Conservation (phyloP, 2,797 vertebrate species). For the Erethizon dorsatum region DNA sequence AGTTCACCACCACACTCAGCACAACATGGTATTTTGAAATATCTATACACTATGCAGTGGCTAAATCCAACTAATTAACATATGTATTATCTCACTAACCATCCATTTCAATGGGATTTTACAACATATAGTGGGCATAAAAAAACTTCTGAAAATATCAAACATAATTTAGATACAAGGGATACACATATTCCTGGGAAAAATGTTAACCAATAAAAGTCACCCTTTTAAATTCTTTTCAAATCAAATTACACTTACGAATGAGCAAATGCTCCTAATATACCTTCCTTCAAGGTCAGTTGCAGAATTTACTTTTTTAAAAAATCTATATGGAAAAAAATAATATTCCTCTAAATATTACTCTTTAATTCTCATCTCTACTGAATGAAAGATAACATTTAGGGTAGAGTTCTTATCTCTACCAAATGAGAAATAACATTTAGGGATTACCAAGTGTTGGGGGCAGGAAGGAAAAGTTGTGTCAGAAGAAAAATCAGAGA, state of each 20-base stretch:
- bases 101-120: neutral
- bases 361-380: neutral
- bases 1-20: neutral
- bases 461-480: fast-evolving
- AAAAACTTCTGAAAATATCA: conserved; percentile 24
- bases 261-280: neutral
- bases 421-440: neutral
- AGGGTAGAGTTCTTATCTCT: neutral
- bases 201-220: neutral
- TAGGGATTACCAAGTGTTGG: neutral
- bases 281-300: neutral
- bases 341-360: neutral
- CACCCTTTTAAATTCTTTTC: neutral
- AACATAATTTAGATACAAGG: conserved; percentile 39
- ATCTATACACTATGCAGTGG: neutral
- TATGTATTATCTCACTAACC: neutral
- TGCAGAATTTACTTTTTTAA: neutral
- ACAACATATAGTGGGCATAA: neutral
- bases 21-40: neutral
- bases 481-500: neutral
- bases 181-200: neutral
- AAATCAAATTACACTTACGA: neutral
- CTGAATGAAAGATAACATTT: neutral
- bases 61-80: neutral
- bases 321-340: neutral